These are phyloP conservation scores for Caenorhabditis zanzibari DNA, from an alignment of 2,888 invertebrate species.

Conservation along the genomic window DNA sequence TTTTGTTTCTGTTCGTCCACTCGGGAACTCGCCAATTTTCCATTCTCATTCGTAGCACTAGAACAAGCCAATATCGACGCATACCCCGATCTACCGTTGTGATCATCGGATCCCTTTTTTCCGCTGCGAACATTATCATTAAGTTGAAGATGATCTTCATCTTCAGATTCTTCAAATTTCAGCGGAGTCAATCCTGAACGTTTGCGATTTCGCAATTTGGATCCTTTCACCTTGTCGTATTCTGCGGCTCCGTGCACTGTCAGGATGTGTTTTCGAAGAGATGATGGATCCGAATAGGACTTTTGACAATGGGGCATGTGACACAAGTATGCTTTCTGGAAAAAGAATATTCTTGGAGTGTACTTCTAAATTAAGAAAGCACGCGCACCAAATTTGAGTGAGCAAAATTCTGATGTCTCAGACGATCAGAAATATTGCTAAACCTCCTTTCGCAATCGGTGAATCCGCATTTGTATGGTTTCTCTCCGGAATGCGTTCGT, in stretches of 20 bases:
- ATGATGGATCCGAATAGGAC: constrained; percentile 98
- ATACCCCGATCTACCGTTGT: no score
- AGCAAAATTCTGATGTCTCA: constrained; percentile 98
- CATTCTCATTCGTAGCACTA: constrained; percentile 27
- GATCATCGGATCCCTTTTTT: no score
- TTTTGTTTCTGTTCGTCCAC: neutral
- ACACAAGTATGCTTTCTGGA: constrained; percentile 98
- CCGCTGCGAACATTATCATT: no score
- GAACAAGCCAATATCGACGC: constrained; percentile 20
- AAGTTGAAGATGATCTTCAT: constrained; percentile 20
- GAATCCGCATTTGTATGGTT: constrained; percentile 90
- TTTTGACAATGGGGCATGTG: constrained; percentile 98
- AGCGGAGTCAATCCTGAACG: constrained; percentile 55
- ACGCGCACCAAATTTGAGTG: constrained; percentile 96
- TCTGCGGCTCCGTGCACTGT: constrained; percentile 99
- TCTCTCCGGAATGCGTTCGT: constrained; percentile 96
- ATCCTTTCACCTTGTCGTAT: constrained; percentile 94
- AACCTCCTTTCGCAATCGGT: constrained; percentile 98
- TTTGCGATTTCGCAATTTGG: constrained; percentile 36
- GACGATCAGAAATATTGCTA: constrained; percentile 98
- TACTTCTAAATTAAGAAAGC: neutral
- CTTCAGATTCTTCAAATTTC: constrained; percentile 15
- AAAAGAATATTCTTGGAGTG: constrained; percentile 65
- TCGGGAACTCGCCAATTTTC: constrained; percentile 12
- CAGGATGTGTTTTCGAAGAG: constrained; percentile 95